Evolutionary conservation across 2,888 invertebrate genomes (phyloP).

Genomic region (Aporophyla lueneburgensis): DNA sequence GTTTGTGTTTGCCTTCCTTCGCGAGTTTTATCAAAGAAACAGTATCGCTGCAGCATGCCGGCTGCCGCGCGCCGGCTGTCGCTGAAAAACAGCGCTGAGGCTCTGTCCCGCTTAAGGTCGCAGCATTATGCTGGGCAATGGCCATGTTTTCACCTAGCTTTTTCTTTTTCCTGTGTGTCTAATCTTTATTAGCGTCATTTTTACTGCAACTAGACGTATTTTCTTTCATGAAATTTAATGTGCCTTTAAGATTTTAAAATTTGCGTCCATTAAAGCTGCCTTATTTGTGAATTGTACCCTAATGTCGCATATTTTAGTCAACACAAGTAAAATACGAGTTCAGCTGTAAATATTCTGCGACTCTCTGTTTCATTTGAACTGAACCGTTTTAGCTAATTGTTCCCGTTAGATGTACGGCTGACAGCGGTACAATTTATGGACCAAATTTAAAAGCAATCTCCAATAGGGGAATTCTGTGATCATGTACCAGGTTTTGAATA

Average conservation of each 20-base stretch:
- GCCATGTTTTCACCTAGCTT: no score
- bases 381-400: constrained; percentile 58
- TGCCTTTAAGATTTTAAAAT: constrained; percentile 21
- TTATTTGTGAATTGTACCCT: constrained; percentile 5
- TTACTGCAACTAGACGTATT: no score
- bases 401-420: constrained; percentile 39
- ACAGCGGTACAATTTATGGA: constrained; percentile 47
- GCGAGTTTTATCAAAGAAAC: constrained; percentile 4
- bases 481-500: neutral
- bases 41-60: neutral
- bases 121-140: no score
- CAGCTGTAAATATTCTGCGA: constrained; percentile 16
- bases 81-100: no score
- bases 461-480: constrained; percentile 16
- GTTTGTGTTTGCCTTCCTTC: neutral
- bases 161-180: no score
- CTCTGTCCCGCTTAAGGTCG: no score
- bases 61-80: no score
- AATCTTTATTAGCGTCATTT: no score
- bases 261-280: constrained; percentile 1
- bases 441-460: constrained; percentile 34
- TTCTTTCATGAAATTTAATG: neutral
- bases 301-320: neutral
- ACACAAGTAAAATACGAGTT: constrained; percentile 7
- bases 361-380: constrained; percentile 27